Percentiles rank a stretch among this genome's conserved stretches.
Conservation (phyloP, 2,797 vertebrate species). For the Sebastes trivittatus region DNA sequence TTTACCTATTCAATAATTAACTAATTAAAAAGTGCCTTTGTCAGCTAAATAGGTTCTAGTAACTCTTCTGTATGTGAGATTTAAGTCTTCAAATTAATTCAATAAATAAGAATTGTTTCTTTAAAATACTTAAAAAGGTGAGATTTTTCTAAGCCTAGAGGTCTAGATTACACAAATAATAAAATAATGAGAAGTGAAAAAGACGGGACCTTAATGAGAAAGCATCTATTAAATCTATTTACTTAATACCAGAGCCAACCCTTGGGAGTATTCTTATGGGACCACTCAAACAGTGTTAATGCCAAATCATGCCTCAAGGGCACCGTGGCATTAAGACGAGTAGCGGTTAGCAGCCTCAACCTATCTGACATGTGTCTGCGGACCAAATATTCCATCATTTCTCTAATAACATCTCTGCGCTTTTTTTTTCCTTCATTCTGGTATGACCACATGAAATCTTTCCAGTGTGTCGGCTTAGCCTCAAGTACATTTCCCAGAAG, state of each 20-base stretch:
- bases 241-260: slow-evolving; percentile 20
- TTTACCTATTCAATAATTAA: background rate
- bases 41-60: too few species aligned
- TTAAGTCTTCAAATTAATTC: too few species aligned
- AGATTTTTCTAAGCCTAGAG: too few species aligned
- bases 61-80: too few species aligned
- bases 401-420: slow-evolving; percentile 29
- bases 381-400: slow-evolving; percentile 51
- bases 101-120: too few species aligned
- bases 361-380: slow-evolving; percentile 25
- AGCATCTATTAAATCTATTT: background rate
- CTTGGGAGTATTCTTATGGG: background rate
- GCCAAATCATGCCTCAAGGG: slow-evolving; percentile 40
- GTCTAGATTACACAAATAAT: background rate
- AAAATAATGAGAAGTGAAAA: background rate
- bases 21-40: too few species aligned
- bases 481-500: slow-evolving; percentile 60
- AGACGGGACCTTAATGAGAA: background rate
- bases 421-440: slow-evolving; percentile 10
- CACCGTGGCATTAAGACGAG: slow-evolving; percentile 41
- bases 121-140: too few species aligned
- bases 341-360: slow-evolving; percentile 32
- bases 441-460: slow-evolving; percentile 54
- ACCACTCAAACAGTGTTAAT: slow-evolving; percentile 35
- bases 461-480: slow-evolving; percentile 54